phyloP scores from a whole-genome alignment of 2,888 invertebrate species.

The Aphrophora alni region DNA sequence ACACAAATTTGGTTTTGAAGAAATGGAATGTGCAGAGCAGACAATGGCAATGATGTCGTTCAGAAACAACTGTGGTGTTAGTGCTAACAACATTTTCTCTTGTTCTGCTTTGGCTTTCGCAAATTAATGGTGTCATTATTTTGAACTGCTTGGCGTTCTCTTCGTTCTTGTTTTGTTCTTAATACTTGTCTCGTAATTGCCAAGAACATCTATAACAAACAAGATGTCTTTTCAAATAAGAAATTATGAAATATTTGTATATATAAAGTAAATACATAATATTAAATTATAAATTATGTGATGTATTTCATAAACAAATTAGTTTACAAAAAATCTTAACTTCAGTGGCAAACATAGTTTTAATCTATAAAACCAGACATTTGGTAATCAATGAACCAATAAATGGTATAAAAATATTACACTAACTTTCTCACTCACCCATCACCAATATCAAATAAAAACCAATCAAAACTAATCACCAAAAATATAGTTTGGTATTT shows the following conservation, averaged over 20 bases:
- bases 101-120: constrained; percentile 60
- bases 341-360: too few relatives aligned
- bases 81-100: constrained; percentile 55
- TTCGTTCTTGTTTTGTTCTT: constrained; percentile 81
- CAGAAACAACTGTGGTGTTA: not conserved
- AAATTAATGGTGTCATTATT: constrained; percentile 73
- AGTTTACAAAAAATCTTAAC: not conserved
- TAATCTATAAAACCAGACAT: too few relatives aligned
- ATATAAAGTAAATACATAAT: not conserved
- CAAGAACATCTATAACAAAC: constrained; percentile 68
- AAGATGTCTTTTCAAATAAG: not conserved
- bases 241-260: too few relatives aligned
- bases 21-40: not conserved
- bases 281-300: too few relatives aligned
- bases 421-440: too few relatives aligned
- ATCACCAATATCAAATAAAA: too few relatives aligned
- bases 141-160: constrained; percentile 74
- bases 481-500: too few relatives aligned
- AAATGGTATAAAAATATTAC: too few relatives aligned
- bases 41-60: constrained; percentile 12
- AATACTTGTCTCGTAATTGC: constrained; percentile 81
- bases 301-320: too few relatives aligned
- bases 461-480: too few relatives aligned
- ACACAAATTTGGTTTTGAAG: not conserved
- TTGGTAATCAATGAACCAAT: too few relatives aligned